These are phyloP conservation scores for Anoplius nigerrimus DNA, from an alignment of 2,888 invertebrate species.

Conservation along the genomic window DNA sequence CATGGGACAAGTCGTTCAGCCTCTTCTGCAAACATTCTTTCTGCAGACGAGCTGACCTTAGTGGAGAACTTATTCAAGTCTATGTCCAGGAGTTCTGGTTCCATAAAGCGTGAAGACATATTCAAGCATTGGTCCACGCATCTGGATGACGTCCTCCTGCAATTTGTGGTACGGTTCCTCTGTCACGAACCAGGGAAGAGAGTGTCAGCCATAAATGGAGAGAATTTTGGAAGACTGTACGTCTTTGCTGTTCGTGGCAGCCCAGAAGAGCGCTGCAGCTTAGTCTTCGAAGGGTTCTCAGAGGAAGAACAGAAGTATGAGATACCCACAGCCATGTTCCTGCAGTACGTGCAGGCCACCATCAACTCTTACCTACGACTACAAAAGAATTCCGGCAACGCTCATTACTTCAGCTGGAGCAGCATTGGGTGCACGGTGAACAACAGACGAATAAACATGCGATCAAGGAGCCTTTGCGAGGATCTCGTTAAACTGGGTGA, in stretches of 20 bases:
- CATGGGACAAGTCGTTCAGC: constrained; percentile 70
- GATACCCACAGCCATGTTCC: constrained; percentile 64
- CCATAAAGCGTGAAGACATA: constrained; percentile 73
- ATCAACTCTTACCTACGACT: constrained; percentile 85
- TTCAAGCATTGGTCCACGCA: constrained; percentile 73
- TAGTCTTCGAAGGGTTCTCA: constrained; percentile 67
- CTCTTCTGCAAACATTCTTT: constrained; percentile 69
- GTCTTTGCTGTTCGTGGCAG: constrained; percentile 71
- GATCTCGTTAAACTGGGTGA: constrained; percentile 75
- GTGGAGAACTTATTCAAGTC: constrained; percentile 73
- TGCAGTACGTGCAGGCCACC: constrained; percentile 86
- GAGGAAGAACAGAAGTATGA: constrained; percentile 69
- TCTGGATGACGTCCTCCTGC: constrained; percentile 68
- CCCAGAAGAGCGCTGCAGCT: constrained; percentile 66
- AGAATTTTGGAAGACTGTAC: constrained; percentile 70
- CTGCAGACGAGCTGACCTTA: constrained; percentile 68
- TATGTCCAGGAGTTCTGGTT: constrained; percentile 73
- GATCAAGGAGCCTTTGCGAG: constrained; percentile 79
- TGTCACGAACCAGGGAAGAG: constrained; percentile 72
- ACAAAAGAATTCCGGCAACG: constrained; percentile 78
- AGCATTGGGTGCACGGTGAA: constrained; percentile 79
- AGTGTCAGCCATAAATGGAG: constrained; percentile 68
- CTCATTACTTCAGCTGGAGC: constrained; percentile 79
- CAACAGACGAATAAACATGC: constrained; percentile 77
- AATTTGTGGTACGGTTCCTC: constrained; percentile 70